These are phyloP conservation scores for Scytalopus superciliaris DNA, from an alignment of 2,113 vertebrate genomes.

Conservation along the genomic window DNA sequence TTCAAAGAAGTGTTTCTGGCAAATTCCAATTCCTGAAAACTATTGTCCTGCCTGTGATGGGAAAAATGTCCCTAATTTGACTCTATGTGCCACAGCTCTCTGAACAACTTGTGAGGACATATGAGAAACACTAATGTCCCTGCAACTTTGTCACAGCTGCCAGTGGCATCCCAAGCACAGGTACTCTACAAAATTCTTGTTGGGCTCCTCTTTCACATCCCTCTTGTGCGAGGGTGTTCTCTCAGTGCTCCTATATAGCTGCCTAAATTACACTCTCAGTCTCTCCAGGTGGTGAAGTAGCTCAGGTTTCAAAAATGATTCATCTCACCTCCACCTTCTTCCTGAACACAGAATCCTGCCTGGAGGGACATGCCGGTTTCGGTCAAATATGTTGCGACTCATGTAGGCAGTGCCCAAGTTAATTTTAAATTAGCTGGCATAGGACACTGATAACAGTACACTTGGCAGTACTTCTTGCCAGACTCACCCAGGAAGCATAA, in stretches of 20 bases:
- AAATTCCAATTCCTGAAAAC: neutral
- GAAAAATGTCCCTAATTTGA: neutral
- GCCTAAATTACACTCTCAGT: neutral
- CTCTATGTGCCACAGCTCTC: neutral
- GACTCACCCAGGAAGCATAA: slow-evolving; percentile 64
- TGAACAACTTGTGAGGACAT: neutral
- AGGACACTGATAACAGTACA: slow-evolving; percentile 19
- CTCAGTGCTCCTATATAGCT: fast-evolving
- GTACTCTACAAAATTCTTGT: neutral
- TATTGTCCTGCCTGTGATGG: fast-evolving
- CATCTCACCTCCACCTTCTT: neutral
- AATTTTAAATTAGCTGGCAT: slow-evolving; percentile 34
- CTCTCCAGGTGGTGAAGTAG: neutral
- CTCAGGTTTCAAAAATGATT: neutral
- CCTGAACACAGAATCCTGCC: neutral
- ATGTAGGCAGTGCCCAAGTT: slow-evolving; percentile 25
- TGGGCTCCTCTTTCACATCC: neutral
- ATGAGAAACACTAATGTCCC: neutral
- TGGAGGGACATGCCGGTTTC: neutral
- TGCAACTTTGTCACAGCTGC: neutral
- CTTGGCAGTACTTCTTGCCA: slow-evolving; percentile 24
- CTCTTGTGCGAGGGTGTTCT: neutral
- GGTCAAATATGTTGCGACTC: neutral
- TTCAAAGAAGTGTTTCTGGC: neutral
- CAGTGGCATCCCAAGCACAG: fast-evolving